phyloP scores from a whole-genome alignment of 2,113 vertebrate genomes.

The Tretioscincus oriximinensis region DNA sequence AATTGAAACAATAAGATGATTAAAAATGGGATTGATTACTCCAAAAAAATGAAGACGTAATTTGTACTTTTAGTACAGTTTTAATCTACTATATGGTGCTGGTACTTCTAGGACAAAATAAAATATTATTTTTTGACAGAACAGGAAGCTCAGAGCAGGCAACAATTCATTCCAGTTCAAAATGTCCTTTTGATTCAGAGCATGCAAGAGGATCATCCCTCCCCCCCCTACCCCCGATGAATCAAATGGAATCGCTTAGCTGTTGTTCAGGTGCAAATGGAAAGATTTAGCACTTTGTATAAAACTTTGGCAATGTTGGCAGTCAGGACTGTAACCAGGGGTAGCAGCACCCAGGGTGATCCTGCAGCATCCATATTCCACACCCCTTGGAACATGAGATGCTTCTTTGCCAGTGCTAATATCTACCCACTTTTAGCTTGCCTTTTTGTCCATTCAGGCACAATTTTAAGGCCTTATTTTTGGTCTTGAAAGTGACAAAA shows the following conservation, averaged over 20 bases:
- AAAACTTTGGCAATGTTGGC: conserved; percentile 21
- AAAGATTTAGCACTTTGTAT: conserved; percentile 25
- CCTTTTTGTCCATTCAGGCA: too few species aligned
- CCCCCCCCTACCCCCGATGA: conserved; percentile 39
- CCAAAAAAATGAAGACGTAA: too few species aligned
- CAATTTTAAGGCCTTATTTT: too few species aligned
- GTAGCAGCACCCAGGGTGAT: too few species aligned
- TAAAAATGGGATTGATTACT: too few species aligned
- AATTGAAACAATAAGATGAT: background rate
- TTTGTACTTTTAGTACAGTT: background rate
- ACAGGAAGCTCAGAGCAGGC: conserved; percentile 59
- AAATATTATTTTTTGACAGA: conserved; percentile 45
- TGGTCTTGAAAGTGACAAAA: too few species aligned
- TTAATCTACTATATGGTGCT: background rate
- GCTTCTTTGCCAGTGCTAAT: too few species aligned
- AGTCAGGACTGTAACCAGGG: background rate
- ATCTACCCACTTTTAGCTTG: too few species aligned
- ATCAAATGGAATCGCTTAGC: conserved; percentile 33
- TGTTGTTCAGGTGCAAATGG: conserved; percentile 24
- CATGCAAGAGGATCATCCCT: conserved; percentile 15
- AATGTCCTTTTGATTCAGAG: background rate
- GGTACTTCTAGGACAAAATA: too few species aligned
- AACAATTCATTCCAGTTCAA: background rate
- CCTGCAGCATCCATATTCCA: too few species aligned
- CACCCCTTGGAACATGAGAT: background rate